phyloP scores from a whole-genome alignment of 2,797 vertebrate genomes.

The Echeneis naucrates region DNA sequence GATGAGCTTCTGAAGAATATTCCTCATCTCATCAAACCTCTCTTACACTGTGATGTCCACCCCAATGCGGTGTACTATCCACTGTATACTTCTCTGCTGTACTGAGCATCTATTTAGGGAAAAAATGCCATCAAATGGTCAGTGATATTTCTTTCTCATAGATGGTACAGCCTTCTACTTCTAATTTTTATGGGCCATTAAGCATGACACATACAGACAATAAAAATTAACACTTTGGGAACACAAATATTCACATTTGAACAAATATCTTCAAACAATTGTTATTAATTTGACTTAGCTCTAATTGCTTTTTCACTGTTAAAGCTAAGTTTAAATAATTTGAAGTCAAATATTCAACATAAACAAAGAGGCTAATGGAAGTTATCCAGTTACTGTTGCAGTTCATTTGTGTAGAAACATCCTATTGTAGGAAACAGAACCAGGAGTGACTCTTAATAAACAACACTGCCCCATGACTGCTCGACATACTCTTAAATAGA shows the following conservation, averaged over 20 bases:
- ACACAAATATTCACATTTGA: too few species aligned
- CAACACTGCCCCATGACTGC: neutral
- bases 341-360: too few species aligned
- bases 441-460: neutral
- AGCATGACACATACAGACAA: too few species aligned
- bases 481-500: neutral
- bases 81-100: neutral
- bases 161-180: too few species aligned
- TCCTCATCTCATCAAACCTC: neutral
- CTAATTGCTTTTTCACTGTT: too few species aligned
- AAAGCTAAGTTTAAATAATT: too few species aligned
- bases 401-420: neutral
- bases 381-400: too few species aligned
- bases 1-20: constrained; percentile 24
- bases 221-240: too few species aligned
- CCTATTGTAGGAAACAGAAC: neutral
- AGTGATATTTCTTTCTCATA: neutral
- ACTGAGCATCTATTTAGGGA: neutral
- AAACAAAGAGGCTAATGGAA: too few species aligned
- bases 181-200: too few species aligned
- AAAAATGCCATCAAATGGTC: neutral
- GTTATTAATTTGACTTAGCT: too few species aligned
- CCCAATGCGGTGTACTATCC: neutral
- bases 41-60: neutral
- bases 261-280: too few species aligned